Evolutionary conservation across 2,797 vertebrate genomes (phyloP), one percentile per base, ranked within the genome.

Genomic region (Taenioides sp.): DNA sequence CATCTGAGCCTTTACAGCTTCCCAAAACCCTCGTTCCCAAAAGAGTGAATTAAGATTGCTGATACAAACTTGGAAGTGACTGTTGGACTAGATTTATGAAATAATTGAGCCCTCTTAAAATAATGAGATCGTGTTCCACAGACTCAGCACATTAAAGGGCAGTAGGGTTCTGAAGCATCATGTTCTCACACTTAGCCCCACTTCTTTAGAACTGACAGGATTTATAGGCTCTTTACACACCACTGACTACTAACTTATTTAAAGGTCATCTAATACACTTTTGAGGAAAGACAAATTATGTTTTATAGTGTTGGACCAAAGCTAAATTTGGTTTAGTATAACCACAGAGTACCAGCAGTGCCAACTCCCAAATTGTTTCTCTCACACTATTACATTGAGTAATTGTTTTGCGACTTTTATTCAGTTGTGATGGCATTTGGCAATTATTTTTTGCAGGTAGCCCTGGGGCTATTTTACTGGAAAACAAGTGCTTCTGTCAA

Each of bases 41-140:
- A 81, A 60, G 47, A 31, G 18, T 60, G 55, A 54, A 63, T 82
- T 69, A 70, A 62, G 78, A 78, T 72, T 72, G 69, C 77, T 84
- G 79, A 84, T 84, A 76, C 78, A 78, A 83, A 84, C 75, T 71
- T 84, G 81, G 81, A 87, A 70, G 31, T 49, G 31, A 67, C 69
- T 34, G n/a, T 61, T 31, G 49, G 64, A 62, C 59, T 71, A 80
- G 77, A 86, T 88, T 85, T 84, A 77, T 83, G 76, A 81, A 86
- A 86, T 88, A 80, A 84, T 77, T 73, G 58, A 52, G 78, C 75
- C 71, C 76, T 87, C 73, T 82, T 72, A 79, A 86, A 86, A 83
- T 67, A 64, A 80, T 69, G 79, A 85, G 73, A 81, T 84, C 70
- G 67, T 80, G 77, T 88, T 89, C 80, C 75, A 71, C 70, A 67